A percentile compares a stretch with the other conserved stretches of the same genome.
phyloP scores from a whole-genome alignment of 2,888 invertebrate species.

The Cataglyphis rosenhaueri region DNA sequence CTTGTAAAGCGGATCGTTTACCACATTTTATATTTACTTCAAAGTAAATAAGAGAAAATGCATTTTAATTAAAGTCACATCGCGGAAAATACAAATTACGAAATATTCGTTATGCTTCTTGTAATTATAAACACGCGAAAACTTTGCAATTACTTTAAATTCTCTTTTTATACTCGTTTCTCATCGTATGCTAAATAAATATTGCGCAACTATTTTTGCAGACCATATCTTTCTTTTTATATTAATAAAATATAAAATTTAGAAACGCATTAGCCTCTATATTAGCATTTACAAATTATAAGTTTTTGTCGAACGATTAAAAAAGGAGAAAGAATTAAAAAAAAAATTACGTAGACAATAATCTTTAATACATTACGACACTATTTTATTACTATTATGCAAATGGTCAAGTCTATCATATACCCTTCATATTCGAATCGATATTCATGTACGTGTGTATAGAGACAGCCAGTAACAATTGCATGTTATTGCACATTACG shows the following conservation, averaged over 20 bases:
- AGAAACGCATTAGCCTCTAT: not conserved
- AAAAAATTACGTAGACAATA: not conserved
- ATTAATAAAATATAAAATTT: not conserved
- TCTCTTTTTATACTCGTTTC: conserved; percentile 27
- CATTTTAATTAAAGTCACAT: conserved; percentile 30
- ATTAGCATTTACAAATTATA: not conserved
- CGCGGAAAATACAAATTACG: conserved; percentile 6
- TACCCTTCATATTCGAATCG: conserved; percentile 18
- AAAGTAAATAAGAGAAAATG: conserved; percentile 20
- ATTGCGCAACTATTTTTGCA: conserved; percentile 20
- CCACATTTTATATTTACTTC: conserved; percentile 11
- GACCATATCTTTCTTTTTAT: conserved; percentile 1
- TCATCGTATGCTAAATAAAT: conserved; percentile 19
- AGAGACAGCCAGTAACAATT: conserved; percentile 13
- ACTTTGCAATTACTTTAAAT: conserved; percentile 45
- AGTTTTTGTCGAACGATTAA: not conserved
- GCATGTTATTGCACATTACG: conserved; percentile 3
- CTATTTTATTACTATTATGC: conserved; percentile 12
- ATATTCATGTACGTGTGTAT: not conserved
- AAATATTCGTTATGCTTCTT: conserved; percentile 11
- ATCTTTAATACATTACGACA: not conserved
- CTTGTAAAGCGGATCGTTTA: conserved; percentile 22
- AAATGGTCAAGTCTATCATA: not conserved
- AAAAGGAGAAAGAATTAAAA: not conserved
- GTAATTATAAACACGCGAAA: conserved; percentile 23